These are phyloP conservation scores for Agelastica alni DNA, from an alignment of 2,888 invertebrate species.

Conservation along the genomic window DNA sequence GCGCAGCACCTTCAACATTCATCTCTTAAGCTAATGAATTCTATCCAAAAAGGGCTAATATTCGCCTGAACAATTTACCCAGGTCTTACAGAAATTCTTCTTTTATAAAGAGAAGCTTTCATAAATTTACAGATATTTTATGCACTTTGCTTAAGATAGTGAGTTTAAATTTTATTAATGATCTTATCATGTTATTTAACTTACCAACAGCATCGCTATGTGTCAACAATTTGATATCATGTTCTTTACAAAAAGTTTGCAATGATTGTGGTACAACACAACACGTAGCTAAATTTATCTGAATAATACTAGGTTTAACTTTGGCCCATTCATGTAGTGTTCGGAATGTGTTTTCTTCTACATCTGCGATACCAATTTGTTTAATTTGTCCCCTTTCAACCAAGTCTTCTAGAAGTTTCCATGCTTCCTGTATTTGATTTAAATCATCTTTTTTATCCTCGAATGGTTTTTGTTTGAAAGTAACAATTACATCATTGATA, in stretches of 20 bases:
- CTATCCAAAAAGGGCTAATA: too few relatives aligned
- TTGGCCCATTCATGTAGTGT: constrained; percentile 75
- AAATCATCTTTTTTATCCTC: constrained; percentile 53
- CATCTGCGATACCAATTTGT: constrained; percentile 85
- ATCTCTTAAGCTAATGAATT: too few relatives aligned
- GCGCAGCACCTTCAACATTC: too few relatives aligned
- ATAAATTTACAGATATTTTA: too few relatives aligned
- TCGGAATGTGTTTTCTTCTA: constrained; percentile 81
- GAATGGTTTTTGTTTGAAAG: constrained; percentile 66
- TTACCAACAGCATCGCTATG: constrained; percentile 92
- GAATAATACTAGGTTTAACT: constrained; percentile 85
- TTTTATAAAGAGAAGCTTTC: too few relatives aligned
- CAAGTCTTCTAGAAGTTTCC: constrained; percentile 77
- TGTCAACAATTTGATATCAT: constrained; percentile 91
- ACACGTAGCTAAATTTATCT: constrained; percentile 90
- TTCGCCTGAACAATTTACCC: too few relatives aligned
- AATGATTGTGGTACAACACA: constrained; percentile 93
- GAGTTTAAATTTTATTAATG: too few relatives aligned
- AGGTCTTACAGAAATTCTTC: too few relatives aligned
- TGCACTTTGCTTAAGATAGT: neutral
- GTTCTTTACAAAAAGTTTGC: constrained; percentile 85
- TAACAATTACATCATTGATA: constrained; percentile 82
- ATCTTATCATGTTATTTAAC: too few relatives aligned
- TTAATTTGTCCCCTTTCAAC: constrained; percentile 66
- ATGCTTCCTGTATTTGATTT: constrained; percentile 72